Evolutionary conservation across 2,113 vertebrate species (phyloP).

Genomic region (Myocastor coypus): DNA sequence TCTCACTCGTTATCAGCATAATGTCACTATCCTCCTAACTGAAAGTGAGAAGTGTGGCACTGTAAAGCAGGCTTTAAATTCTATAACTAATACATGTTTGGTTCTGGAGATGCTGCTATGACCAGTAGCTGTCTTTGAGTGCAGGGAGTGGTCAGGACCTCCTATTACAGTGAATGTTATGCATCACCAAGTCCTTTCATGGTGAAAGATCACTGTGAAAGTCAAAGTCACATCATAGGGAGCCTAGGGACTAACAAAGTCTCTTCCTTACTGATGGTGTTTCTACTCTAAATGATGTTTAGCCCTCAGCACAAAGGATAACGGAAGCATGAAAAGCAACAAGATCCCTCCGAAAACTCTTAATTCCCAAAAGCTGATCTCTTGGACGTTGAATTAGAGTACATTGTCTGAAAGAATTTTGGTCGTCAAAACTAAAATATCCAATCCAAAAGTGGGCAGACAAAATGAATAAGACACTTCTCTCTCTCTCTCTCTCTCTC

Average conservation of each 20-base stretch:
- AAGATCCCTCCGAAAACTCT: not conserved
- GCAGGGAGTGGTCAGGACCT: not conserved
- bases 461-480: too few relatives aligned
- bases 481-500: too few relatives aligned
- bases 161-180: not conserved
- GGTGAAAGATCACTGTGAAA: not conserved
- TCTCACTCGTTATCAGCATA: not conserved
- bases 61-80: not conserved
- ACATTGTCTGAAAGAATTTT: too few relatives aligned
- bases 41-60: not conserved
- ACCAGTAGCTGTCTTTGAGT: not conserved
- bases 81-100: not conserved
- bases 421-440: too few relatives aligned
- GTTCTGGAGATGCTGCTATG: not conserved
- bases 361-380: not conserved
- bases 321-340: not conserved
- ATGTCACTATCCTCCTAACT: not conserved
- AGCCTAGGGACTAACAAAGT: not conserved
- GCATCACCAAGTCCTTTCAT: too few relatives aligned
- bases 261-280: not conserved
- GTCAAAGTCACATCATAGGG: not conserved
- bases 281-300: not conserved
- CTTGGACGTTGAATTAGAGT: not conserved
- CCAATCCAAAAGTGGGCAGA: too few relatives aligned
- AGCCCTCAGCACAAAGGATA: not conserved